These are phyloP conservation scores for Aleiodes alternator DNA, from an alignment of 2,888 invertebrate species.

Conservation along the genomic window DNA sequence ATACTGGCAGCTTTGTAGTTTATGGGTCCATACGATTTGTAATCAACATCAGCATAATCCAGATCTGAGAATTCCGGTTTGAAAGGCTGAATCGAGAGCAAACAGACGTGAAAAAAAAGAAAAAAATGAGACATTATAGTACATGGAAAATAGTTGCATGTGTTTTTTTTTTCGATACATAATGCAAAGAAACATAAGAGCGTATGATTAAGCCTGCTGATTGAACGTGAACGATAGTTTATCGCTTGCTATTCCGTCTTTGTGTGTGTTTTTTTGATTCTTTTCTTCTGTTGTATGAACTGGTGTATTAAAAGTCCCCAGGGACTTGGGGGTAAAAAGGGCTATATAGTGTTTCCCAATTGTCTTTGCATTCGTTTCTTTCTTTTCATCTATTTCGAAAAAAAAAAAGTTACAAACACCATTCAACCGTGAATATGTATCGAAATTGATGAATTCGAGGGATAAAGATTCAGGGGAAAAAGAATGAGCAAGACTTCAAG, in stretches of 20 bases:
- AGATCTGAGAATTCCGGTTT: constrained; percentile 86
- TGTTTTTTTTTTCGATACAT: not conserved
- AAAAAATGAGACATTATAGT: not conserved
- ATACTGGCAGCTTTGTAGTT: constrained; percentile 94
- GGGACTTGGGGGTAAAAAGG: not conserved
- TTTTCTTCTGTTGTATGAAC: not conserved
- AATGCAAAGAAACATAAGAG: not conserved
- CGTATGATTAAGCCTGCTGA: constrained; percentile 14
- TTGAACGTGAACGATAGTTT: constrained; percentile 1
- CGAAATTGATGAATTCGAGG: constrained; percentile 7
- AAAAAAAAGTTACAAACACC: not conserved
- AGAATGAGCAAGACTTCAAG: not conserved
- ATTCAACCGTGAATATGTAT: not conserved
- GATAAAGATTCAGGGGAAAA: not conserved
- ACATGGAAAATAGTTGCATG: constrained; percentile 22
- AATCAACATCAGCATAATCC: constrained; percentile 93
- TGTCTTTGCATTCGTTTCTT: not conserved
- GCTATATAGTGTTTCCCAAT: not conserved
- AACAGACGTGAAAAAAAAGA: constrained; percentile 29
- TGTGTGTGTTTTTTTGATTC: not conserved
- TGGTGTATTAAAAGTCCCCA: constrained; percentile 17
- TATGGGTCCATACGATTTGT: constrained; percentile 93
- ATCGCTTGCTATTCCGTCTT: not conserved
- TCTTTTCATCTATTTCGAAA: not conserved
- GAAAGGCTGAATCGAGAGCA: constrained; percentile 81